Conservation (phyloP, 1,140 invertebrate genomes). For the Epicauta chinensis region DNA sequence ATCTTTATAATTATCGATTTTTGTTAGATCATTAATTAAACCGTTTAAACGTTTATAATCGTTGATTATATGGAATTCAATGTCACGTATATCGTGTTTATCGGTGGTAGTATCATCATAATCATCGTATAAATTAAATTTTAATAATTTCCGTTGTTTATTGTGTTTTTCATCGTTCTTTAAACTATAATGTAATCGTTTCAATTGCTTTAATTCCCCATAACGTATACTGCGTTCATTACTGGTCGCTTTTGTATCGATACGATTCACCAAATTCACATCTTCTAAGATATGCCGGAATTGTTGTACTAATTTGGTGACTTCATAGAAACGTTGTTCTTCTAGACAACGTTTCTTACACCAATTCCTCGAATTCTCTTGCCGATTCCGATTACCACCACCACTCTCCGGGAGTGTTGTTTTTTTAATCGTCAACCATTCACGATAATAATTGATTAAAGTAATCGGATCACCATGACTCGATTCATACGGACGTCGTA, state of each 20-base stretch:
- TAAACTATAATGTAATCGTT: conserved; percentile 65
- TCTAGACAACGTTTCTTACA: conserved; percentile 82
- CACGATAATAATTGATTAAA: conserved; percentile 79
- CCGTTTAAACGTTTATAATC: conserved; percentile 45
- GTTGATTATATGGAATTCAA: conserved; percentile 70
- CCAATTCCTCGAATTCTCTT: conserved; percentile 65
- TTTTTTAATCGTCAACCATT: conserved; percentile 62
- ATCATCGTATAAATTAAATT: conserved; percentile 51
- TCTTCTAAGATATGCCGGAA: conserved; percentile 80
- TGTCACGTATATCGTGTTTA: conserved; percentile 77
- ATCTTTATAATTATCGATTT: conserved; percentile 68
- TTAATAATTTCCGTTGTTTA: conserved; percentile 61
- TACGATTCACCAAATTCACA: conserved; percentile 59
- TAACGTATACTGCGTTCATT: conserved; percentile 72
- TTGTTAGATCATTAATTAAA: conserved; percentile 62
- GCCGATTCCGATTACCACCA: conserved; percentile 26
- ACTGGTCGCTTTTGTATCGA: conserved; percentile 54
- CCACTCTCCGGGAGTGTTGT: conserved; percentile 19
- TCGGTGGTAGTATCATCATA: conserved; percentile 50
- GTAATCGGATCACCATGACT: conserved; percentile 95
- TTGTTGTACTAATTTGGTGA: conserved; percentile 86
- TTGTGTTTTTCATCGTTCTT: conserved; percentile 55
- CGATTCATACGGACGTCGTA: conserved; percentile 76
- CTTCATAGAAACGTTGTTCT: conserved; percentile 95
- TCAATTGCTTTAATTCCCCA: conserved; percentile 81